phyloP scores from a whole-genome alignment of 92 coral and sea anemone genomes.

The Micromussa lordhowensis region DNA sequence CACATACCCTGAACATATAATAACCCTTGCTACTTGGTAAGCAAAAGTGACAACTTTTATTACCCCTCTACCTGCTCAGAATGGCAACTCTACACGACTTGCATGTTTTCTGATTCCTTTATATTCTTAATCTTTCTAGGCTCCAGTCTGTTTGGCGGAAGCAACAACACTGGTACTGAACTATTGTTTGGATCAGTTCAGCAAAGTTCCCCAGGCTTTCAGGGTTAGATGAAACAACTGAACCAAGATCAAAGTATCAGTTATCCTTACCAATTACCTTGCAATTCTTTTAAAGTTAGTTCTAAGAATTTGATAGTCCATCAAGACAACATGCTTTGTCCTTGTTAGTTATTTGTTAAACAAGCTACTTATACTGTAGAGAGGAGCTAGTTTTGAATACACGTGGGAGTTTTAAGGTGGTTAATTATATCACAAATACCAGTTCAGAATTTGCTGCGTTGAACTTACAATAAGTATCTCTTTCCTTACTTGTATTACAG shows the following conservation, averaged over 20 bases:
- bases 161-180: conserved; percentile 33
- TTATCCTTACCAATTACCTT: background rate
- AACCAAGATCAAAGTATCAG: background rate
- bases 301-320: background rate
- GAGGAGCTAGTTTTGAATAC: background rate
- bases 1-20: no score
- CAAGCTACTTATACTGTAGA: no score
- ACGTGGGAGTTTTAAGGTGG: background rate
- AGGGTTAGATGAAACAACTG: conserved; percentile 13
- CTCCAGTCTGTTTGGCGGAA: conserved; percentile 53
- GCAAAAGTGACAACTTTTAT: no score
- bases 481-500: background rate
- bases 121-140: background rate
- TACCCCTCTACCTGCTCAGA: background rate
- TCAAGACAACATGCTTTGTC: no score
- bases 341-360: no score
- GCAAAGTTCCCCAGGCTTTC: conserved; percentile 45
- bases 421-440: no score
- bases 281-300: background rate
- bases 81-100: background rate
- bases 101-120: background rate
- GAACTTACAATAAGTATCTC: background rate
- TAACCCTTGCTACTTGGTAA: no score
- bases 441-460: background rate
- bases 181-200: conserved; percentile 68